A percentile compares a stretch with the other conserved stretches of the same genome.
phyloP scores from a whole-genome alignment of 2,797 vertebrate genomes.

The Sebastes dallii region DNA sequence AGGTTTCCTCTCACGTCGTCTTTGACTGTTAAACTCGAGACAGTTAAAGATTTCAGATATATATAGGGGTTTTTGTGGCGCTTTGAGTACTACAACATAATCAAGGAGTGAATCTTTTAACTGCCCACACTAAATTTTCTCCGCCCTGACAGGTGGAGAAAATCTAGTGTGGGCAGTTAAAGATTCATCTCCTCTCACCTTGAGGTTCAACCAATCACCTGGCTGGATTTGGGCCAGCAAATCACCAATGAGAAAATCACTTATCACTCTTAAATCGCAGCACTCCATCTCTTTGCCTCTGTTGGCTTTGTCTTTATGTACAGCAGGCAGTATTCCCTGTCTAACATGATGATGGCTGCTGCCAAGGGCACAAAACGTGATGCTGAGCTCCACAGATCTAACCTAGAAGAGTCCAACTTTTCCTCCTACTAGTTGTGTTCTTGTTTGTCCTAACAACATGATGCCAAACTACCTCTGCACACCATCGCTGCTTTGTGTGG shows the following conservation, averaged over 20 bases:
- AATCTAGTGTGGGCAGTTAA: too few relatives aligned
- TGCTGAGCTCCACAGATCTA: background rate
- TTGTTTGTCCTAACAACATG: background rate
- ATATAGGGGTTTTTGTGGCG: background rate
- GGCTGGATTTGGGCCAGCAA: conserved; percentile 14
- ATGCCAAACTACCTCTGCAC: background rate
- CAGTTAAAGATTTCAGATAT: background rate
- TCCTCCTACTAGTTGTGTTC: background rate
- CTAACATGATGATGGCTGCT: background rate
- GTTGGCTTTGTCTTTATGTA: conserved; percentile 7
- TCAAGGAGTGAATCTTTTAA: background rate
- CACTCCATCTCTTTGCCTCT: background rate
- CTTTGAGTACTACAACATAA: background rate
- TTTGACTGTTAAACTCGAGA: background rate
- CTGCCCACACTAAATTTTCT: background rate
- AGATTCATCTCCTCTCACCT: background rate
- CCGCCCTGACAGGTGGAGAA: background rate
- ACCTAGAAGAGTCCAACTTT: background rate
- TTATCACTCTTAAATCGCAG: conserved; percentile 15
- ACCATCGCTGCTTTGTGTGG: background rate
- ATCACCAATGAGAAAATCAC: conserved; percentile 11
- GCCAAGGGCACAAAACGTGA: background rate
- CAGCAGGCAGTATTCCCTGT: background rate
- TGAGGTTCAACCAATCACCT: background rate
- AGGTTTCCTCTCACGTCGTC: background rate